Conservation (phyloP, 92 coral and sea anemone genomes). For the Hydrozoanthus gracilis region DNA sequence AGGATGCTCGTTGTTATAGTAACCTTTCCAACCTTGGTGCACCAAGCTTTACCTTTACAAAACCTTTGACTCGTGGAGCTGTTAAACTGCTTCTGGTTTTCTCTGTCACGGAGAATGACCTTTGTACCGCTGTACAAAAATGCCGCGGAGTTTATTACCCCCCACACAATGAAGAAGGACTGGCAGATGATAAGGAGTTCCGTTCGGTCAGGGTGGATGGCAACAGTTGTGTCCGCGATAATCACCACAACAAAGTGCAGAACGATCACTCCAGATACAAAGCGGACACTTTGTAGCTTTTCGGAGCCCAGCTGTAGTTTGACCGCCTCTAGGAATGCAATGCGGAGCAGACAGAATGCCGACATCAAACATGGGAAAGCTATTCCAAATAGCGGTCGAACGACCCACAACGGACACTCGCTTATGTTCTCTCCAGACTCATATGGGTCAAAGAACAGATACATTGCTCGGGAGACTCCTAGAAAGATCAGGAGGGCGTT, state of each 20-base stretch:
- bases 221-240: constrained; percentile 73
- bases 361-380: constrained; percentile 92
- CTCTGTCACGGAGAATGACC: constrained; percentile 41
- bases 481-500: constrained; percentile 75
- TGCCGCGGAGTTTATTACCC: constrained; percentile 57
- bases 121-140: constrained; percentile 77
- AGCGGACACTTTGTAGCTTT: constrained; percentile 69
- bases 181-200: constrained; percentile 75
- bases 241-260: constrained; percentile 77
- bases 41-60: constrained; percentile 11
- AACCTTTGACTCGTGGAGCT: neutral
- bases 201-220: constrained; percentile 65
- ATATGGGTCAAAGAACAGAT: constrained; percentile 82
- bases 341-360: constrained; percentile 83
- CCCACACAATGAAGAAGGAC: constrained; percentile 79
- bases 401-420: constrained; percentile 69
- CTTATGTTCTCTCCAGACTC: constrained; percentile 68
- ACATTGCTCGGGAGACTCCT: constrained; percentile 72
- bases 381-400: constrained; percentile 79
- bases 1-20: constrained; percentile 76
- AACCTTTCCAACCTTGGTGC: constrained; percentile 62
- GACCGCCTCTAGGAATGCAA: constrained; percentile 85
- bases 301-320: constrained; percentile 61
- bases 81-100: neutral
- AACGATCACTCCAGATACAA: constrained; percentile 63